phyloP scores from a whole-genome alignment of 2,888 invertebrate species.

The Drosophila cracens region DNA sequence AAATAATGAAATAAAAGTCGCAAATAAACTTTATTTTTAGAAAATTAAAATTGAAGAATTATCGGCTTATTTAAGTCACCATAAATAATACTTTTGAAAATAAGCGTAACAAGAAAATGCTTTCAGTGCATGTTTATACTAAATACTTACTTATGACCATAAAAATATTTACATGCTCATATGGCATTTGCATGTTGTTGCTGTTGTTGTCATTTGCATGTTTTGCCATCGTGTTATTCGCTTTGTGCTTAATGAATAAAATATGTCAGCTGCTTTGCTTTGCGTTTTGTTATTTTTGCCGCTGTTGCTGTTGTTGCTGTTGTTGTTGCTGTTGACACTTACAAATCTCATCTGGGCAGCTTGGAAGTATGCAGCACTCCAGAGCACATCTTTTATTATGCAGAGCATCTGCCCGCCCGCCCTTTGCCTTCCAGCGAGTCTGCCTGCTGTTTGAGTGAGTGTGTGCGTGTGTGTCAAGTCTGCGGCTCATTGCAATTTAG shows the following conservation, averaged over 20 bases:
- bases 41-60: no score
- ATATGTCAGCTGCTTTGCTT: constrained; percentile 75
- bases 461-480: constrained; percentile 21
- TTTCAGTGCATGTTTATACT: constrained; percentile 49
- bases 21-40: not conserved
- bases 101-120: not conserved
- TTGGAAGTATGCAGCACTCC: constrained; percentile 50
- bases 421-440: constrained; percentile 1
- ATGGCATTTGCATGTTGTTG: constrained; percentile 54
- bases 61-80: not conserved
- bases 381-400: constrained; percentile 60
- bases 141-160: constrained; percentile 81
- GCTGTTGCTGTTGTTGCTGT: constrained; percentile 4
- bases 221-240: constrained; percentile 62
- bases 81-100: not conserved
- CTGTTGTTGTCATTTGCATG: constrained; percentile 76
- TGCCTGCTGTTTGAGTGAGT: constrained; percentile 26
- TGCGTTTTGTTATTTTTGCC: constrained; percentile 17
- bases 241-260: constrained; percentile 79
- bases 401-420: constrained; percentile 25
- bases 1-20: not conserved
- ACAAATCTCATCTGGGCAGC: constrained; percentile 67
- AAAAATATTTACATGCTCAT: constrained; percentile 79
- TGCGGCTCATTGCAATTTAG: constrained; percentile 30
- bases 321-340: constrained; percentile 62